Conservation (phyloP, 2,113 vertebrate genomes). For the Ascaphus truei region DNA sequence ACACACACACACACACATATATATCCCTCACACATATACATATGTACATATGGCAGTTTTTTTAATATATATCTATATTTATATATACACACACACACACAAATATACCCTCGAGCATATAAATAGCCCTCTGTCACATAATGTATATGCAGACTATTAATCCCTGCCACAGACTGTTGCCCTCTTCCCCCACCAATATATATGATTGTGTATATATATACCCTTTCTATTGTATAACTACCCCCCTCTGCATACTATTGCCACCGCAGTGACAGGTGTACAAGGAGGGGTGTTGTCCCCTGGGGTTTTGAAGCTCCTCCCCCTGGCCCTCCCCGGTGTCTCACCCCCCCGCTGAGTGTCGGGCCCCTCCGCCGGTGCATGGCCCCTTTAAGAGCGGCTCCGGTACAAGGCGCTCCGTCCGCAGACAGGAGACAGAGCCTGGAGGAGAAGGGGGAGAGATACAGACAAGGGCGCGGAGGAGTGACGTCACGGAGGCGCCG, state of each 20-base stretch:
- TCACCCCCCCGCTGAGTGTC: slow-evolving; percentile 10
- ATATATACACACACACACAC: too few relatives aligned
- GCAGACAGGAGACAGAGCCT: slow-evolving; percentile 22
- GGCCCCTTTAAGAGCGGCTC: slow-evolving; percentile 34
- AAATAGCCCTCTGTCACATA: too few relatives aligned
- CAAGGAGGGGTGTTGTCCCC: not conserved
- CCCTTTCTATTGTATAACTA: too few relatives aligned
- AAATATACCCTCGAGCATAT: too few relatives aligned
- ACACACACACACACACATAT: too few relatives aligned
- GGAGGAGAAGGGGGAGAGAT: not conserved
- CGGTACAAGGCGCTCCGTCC: slow-evolving; percentile 27
- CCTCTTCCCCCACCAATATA: not conserved
- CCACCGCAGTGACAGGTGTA: not conserved
- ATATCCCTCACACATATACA: too few relatives aligned
- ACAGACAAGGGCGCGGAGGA: not conserved
- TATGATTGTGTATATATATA: too few relatives aligned
- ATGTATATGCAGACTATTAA: too few relatives aligned
- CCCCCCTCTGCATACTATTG: too few relatives aligned
- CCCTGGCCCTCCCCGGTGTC: not conserved
- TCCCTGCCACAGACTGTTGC: too few relatives aligned
- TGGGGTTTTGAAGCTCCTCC: not conserved
- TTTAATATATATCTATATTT: too few relatives aligned
- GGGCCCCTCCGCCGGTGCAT: not conserved
- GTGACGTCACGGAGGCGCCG: slow-evolving; percentile 3
- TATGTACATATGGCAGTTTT: too few relatives aligned